These are phyloP conservation scores for Hyles lineata DNA, from an alignment of 2,888 invertebrate species.

Conservation along the genomic window DNA sequence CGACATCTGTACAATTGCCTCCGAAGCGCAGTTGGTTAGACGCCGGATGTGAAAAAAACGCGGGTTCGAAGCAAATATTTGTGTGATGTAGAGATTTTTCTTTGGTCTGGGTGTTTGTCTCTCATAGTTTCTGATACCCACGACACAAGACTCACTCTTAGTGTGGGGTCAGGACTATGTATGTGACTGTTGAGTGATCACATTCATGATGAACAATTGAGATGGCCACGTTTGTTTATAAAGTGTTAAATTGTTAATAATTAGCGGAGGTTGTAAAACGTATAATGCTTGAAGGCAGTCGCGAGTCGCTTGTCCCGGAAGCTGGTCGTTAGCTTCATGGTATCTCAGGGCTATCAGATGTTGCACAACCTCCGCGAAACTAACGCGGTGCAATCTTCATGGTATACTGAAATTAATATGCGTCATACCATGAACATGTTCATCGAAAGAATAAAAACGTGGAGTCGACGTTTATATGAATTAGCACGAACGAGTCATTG, in stretches of 20 bases:
- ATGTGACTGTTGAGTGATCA: not conserved
- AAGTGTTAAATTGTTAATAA: conserved; percentile 50
- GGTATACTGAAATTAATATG: not conserved
- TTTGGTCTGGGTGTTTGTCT: too few species aligned
- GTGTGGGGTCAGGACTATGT: too few species aligned
- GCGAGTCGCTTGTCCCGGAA: conserved; percentile 75
- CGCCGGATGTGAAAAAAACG: too few species aligned
- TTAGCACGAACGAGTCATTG: too few species aligned
- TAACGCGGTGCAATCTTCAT: conserved; percentile 12
- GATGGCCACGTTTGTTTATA: conserved; percentile 33
- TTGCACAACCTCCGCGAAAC: conserved; percentile 58
- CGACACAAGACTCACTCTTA: too few species aligned
- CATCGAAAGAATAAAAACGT: too few species aligned
- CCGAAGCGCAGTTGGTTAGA: too few species aligned
- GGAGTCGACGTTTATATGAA: too few species aligned
- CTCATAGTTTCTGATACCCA: too few species aligned
- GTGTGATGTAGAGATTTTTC: too few species aligned
- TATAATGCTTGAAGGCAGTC: conserved; percentile 58
- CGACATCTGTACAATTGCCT: too few species aligned
- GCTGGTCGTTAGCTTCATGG: conserved; percentile 64
- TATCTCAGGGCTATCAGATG: conserved; percentile 77
- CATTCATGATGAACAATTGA: conserved; percentile 30
- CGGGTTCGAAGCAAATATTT: too few species aligned
- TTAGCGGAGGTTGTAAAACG: conserved; percentile 65
- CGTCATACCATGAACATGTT: not conserved